These are phyloP conservation scores for Dendrolimus punctatus DNA, from an alignment of 1,140 invertebrate species.

Conservation along the genomic window DNA sequence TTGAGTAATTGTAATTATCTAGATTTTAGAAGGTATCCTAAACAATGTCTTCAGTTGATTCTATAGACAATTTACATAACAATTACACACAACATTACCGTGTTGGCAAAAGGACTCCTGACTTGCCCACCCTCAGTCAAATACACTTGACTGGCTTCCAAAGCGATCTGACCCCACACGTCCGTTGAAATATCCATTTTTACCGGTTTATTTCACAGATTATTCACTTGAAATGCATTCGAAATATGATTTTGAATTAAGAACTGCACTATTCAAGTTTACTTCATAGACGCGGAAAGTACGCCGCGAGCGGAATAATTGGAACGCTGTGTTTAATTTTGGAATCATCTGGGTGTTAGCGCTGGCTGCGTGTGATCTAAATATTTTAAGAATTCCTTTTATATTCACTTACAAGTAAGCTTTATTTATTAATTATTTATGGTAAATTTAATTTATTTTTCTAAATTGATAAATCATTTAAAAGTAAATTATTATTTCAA, in stretches of 20 bases:
- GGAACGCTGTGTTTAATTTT: conserved; percentile 64
- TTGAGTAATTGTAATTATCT: too few species aligned
- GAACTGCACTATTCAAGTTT: conserved; percentile 24
- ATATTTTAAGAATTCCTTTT: conserved; percentile 33
- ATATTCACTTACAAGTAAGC: conserved; percentile 13
- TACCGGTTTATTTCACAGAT: conserved; percentile 14
- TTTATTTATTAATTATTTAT: too few species aligned
- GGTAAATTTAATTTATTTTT: too few species aligned
- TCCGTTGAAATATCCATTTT: conserved; percentile 77
- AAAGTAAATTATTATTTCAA: too few species aligned
- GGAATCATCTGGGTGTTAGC: conserved; percentile 49
- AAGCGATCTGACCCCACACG: conserved; percentile 87
- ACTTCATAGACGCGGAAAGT: conserved; percentile 42
- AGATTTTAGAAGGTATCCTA: too few species aligned
- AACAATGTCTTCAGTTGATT: too few species aligned
- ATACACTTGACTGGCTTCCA: conserved; percentile 88
- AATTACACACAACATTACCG: conserved; percentile 76
- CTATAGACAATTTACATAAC: neutral
- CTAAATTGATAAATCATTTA: too few species aligned
- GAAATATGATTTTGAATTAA: conserved; percentile 18
- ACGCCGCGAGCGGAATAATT: conserved; percentile 37
- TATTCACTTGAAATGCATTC: conserved; percentile 28
- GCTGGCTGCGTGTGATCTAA: conserved; percentile 15
- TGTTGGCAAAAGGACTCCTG: conserved; percentile 85
- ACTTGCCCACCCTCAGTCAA: conserved; percentile 82